Evolutionary conservation across 2,797 vertebrate genomes (phyloP).

Genomic region (Jordanella pulchra): DNA sequence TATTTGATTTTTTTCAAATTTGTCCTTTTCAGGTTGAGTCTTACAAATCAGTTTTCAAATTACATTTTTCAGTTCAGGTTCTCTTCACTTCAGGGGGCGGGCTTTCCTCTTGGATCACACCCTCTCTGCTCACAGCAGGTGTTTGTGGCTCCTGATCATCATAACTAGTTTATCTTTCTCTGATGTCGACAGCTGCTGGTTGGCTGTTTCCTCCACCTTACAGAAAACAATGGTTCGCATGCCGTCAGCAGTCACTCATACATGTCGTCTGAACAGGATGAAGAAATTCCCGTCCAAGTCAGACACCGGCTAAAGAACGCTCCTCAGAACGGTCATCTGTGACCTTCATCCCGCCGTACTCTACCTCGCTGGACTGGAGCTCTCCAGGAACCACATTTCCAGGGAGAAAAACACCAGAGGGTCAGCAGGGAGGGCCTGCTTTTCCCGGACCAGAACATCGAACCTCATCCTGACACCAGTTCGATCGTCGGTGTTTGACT

Average conservation of each 20-base stretch:
- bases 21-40: no score
- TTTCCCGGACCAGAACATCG: not conserved
- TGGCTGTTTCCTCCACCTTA: not conserved
- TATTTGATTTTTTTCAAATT: no score
- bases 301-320: not conserved
- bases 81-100: no score
- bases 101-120: not conserved
- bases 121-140: not conserved
- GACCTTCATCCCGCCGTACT: constrained; percentile 6
- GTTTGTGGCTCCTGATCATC: not conserved
- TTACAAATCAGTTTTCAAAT: no score
- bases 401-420: not conserved
- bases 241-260: no score
- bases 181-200: not conserved
- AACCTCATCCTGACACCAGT: not conserved
- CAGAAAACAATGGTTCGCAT: not conserved
- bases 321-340: constrained; percentile 3
- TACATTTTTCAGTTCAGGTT: no score
- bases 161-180: not conserved
- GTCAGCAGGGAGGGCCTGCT: not conserved
- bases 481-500: not conserved
- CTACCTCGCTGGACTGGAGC: no score
- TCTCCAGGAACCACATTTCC: not conserved
- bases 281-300: constrained; percentile 46
- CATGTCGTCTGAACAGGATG: constrained; percentile 64